Evolutionary conservation across 2,113 vertebrate species (phyloP), one percentile per base, ranked within the genome.

Genomic region (Siniperca chuatsi): DNA sequence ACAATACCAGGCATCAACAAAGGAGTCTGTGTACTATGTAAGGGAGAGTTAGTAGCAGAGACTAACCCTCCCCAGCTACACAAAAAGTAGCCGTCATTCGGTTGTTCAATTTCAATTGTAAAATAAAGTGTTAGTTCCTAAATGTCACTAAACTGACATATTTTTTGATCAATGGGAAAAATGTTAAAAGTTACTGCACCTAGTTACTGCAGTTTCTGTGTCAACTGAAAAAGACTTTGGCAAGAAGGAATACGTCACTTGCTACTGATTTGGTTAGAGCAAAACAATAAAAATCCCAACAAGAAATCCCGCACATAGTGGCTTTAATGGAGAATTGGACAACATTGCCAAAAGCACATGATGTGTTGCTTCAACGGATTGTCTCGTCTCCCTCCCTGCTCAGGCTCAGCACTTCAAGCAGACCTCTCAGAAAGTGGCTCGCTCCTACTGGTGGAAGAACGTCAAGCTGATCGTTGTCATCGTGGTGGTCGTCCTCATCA

Each of bases 341-440:
- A n/a, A 29, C 57, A 50, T 33, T 10, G 0, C 46, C n/a, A 5
- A 37, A 21, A 21, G 10, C 8, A 1, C 48, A 16, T 1, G 1
- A 11, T 42, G 52, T 50, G n/a, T 61, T 33, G 42, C 55, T 46
- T 64, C 2, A 61, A 4, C 13, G 29, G 1, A 18, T 4, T 33
- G 48, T 42, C n/a, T 23, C 37, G 18, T 78, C 48, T 46, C 60
- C 23, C 8, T 52, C 25, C 0, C 23, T 46, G 73, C 18, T 2
- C 94, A 98, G 98, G 97, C 98, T 0, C 97, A 99, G 87, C 96
- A 97, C 95, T 98, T 98, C 95, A 97, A 97, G 94, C 97, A 97
- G 1, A 98, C 97, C 0, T 97, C 97, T 0, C 97, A 97, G 92
- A 98, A 98, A 90, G 95, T 99, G 90, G 97, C 97, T 1, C 96